Evolutionary conservation across 2,113 vertebrate species (phyloP), one percentile per base, ranked within the genome.

Genomic region (Corythaeola cristata): DNA sequence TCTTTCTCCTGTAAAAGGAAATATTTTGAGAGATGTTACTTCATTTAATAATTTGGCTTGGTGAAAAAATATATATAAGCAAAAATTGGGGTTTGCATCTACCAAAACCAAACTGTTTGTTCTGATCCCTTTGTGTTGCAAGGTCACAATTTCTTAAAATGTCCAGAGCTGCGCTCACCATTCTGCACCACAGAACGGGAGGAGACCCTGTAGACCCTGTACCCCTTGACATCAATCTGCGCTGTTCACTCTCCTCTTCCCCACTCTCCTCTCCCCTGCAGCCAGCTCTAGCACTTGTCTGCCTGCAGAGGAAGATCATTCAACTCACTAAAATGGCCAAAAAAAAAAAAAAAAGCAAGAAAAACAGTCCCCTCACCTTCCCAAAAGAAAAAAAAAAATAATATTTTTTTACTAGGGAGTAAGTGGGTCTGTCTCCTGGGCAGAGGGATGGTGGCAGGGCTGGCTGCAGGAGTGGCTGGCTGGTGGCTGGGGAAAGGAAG

Each of bases 281-380:
- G 26, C 37, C 47, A 81, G 32, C 10, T 85, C 45, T 39, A 58
- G 8, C 49, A n/a, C 15, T 88, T 53, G 30, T 37, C 35, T 86
- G 59, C 33, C 28, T 63, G 55, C 19, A 0, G 0, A 79, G 58
- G 67, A 93, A 88, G 44, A 8, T 74, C 45, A 26, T 59, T 62
- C 0, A 0, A 62, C 41, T 71, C 24, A 53, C 7, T 58, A 62
- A 94, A 90, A 59, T 6, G 18, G 3, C 3, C 1, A 1, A 52
- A 62, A 32, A 30, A 50, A 32, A 22, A 4, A n/a, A 44, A 3
- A 37, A 39, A 53, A 11, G 14, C 2, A 45, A 50, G 14, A n/a
- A 85, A 88, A 39, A 2, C 14, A 12, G 19, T 13, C 16, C 3
- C 20, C 8, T 39, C 41, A 32, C 37, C 39, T 68, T 76, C 19